Percentiles rank a stretch among this genome's conserved stretches.
phyloP scores from a whole-genome alignment of 1,140 invertebrate species.

The Habropoda laboriosa region DNA sequence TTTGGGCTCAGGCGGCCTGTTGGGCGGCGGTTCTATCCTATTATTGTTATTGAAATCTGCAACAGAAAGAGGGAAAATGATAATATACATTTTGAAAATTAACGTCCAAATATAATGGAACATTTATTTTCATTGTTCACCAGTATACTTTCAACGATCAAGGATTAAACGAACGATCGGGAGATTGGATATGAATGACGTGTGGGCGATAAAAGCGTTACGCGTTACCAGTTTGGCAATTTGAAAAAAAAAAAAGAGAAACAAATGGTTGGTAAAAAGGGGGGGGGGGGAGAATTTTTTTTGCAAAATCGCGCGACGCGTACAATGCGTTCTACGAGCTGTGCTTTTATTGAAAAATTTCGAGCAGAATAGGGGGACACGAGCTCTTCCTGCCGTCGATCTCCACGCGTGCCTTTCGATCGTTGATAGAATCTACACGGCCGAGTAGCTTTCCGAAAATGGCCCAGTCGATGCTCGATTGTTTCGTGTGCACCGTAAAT shows the following conservation, averaged over 20 bases:
- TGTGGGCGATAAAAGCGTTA: background rate
- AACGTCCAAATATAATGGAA: background rate
- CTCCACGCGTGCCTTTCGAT: background rate
- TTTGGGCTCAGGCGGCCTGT: constrained; percentile 75
- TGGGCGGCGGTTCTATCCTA: constrained; percentile 74
- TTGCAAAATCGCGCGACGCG: background rate
- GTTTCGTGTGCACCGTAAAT: background rate
- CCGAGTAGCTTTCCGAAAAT: background rate
- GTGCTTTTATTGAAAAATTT: constrained; percentile 21
- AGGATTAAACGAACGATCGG: background rate
- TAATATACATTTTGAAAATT: background rate
- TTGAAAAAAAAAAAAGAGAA: constrained; percentile 21
- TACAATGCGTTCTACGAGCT: constrained; percentile 13
- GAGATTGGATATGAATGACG: background rate
- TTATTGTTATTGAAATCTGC: constrained; percentile 75
- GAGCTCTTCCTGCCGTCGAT: background rate
- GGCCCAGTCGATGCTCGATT: background rate
- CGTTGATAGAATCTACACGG: background rate
- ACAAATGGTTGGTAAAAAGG: too few species aligned
- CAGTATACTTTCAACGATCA: background rate
- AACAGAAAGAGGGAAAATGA: constrained; percentile 36
- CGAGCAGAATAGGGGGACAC: background rate
- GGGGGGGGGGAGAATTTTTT: background rate
- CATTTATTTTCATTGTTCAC: background rate
- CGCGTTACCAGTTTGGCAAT: constrained; percentile 1